phyloP scores from a whole-genome alignment of 92 coral and sea anemone species.

The Meandrina meandrites region DNA sequence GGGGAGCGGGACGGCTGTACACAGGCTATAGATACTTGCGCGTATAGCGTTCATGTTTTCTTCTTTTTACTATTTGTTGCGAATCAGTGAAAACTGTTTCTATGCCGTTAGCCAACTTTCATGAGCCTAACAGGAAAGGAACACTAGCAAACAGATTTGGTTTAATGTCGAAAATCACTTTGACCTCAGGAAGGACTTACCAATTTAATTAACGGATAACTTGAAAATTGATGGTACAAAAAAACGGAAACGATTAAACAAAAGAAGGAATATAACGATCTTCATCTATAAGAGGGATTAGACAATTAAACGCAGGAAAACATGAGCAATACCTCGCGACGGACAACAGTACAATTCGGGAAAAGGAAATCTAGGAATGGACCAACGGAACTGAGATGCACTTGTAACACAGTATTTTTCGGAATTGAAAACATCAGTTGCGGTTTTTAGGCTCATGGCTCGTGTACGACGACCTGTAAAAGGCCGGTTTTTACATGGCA shows the following conservation, averaged over 20 bases:
- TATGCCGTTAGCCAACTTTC: neutral
- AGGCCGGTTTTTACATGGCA: neutral
- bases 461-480: no score
- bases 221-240: neutral
- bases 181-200: constrained; percentile 18
- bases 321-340: neutral
- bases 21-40: no score
- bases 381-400: neutral
- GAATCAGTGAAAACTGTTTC: neutral
- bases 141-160: neutral
- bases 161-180: neutral
- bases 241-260: constrained; percentile 6
- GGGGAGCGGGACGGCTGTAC: no score
- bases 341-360: neutral
- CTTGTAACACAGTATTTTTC: neutral
- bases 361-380: neutral
- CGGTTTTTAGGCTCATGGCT: neutral
- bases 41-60: neutral
- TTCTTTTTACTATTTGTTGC: neutral
- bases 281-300: neutral
- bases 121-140: no score
- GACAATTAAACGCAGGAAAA: neutral
- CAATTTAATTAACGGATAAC: constrained; percentile 5
- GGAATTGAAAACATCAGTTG: neutral
- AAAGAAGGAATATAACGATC: neutral